Percentiles rank a stretch among this genome's conserved stretches.
Evolutionary conservation across 2,113 vertebrate species (phyloP).

Genomic region (Globicephala melas): DNA sequence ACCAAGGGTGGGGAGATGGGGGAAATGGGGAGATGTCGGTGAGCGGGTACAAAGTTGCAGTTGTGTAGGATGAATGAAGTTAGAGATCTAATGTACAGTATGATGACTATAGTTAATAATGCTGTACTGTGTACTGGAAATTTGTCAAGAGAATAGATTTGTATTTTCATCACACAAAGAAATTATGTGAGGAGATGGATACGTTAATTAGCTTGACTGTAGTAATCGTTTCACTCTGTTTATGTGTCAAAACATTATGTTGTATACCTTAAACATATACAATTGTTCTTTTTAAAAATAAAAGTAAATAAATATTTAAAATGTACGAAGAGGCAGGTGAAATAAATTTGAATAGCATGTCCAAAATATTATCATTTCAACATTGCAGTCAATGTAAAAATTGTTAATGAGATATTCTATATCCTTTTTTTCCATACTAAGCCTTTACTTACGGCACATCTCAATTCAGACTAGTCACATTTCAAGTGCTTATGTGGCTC

Average conservation of each 20-base stretch:
- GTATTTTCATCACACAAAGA: too few species aligned
- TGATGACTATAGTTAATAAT: neutral
- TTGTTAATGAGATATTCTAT: neutral
- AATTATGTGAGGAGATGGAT: too few species aligned
- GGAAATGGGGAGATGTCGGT: too few species aligned
- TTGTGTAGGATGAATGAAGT: neutral
- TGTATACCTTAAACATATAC: neutral
- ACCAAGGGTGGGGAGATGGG: neutral
- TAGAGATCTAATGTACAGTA: neutral
- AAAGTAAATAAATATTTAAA: neutral
- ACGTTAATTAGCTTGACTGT: neutral
- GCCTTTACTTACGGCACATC: neutral
- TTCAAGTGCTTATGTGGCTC: neutral
- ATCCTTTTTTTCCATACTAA: neutral
- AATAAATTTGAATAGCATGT: neutral
- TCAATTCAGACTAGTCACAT: neutral
- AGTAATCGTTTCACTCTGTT: neutral
- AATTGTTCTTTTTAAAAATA: neutral
- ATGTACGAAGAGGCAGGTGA: neutral
- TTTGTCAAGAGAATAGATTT: neutral
- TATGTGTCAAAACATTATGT: neutral
- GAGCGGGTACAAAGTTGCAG: neutral
- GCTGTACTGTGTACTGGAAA: neutral
- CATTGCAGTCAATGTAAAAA: neutral
- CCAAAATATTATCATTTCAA: neutral